Conservation (phyloP, 2,113 vertebrate genomes). For the Tachysurus vachellii region DNA sequence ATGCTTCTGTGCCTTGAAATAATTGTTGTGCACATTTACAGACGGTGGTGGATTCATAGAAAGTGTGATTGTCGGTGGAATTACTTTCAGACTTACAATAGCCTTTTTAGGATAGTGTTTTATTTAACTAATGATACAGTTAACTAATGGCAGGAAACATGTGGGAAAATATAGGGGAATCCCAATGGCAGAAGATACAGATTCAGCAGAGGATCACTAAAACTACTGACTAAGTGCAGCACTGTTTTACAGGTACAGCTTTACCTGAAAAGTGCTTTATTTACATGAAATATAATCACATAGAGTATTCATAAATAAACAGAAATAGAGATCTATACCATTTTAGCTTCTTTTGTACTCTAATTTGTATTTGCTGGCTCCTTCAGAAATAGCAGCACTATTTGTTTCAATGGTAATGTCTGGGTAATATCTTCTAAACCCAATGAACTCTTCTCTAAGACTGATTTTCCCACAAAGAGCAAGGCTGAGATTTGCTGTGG, state of each 20-base stretch:
- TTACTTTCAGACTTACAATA: constrained; percentile 9
- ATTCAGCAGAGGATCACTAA: background rate
- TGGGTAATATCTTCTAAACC: constrained; percentile 5
- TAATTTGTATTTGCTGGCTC: background rate
- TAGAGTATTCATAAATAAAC: background rate
- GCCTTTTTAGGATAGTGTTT: constrained; percentile 19
- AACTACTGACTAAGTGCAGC: background rate
- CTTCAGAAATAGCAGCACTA: background rate
- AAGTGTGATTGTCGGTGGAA: background rate
- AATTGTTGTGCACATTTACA: background rate
- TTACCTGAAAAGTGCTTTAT: background rate
- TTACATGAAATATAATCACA: background rate
- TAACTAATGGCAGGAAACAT: background rate
- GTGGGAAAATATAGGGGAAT: constrained; percentile 18
- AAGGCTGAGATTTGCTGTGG: background rate
- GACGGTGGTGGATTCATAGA: background rate
- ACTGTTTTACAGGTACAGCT: background rate
- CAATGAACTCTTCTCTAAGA: background rate
- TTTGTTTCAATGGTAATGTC: background rate
- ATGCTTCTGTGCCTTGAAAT: background rate
- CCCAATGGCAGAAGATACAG: background rate
- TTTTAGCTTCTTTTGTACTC: background rate
- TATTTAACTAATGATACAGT: background rate
- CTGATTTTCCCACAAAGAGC: background rate
- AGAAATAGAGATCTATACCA: background rate